Conservation (phyloP, 2,888 invertebrate genomes). For the Prosapia bicincta region DNA sequence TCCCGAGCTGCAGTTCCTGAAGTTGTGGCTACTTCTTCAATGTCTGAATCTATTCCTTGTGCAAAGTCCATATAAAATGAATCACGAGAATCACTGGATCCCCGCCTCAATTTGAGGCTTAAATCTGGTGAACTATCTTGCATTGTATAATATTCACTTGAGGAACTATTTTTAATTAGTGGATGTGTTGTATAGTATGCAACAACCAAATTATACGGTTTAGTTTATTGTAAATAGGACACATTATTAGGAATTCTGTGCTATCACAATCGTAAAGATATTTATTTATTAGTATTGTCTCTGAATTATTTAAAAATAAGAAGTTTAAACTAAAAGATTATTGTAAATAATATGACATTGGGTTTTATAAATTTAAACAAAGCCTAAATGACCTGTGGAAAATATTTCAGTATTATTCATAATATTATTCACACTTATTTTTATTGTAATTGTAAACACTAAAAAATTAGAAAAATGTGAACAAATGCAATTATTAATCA, state of each 20-base stretch:
- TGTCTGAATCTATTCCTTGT: conserved; percentile 83
- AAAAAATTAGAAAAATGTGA: too few relatives aligned
- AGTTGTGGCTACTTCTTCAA: conserved; percentile 75
- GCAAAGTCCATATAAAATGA: conserved; percentile 90
- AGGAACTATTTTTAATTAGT: neutral
- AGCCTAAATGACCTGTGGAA: too few relatives aligned
- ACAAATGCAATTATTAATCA: too few relatives aligned
- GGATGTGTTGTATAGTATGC: neutral
- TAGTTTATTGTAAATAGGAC: neutral
- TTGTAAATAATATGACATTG: too few relatives aligned
- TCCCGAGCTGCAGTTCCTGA: conserved; percentile 35
- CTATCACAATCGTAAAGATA: neutral
- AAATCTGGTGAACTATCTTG: conserved; percentile 83
- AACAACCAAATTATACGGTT: neutral
- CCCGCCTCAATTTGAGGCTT: conserved; percentile 78
- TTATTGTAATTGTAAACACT: too few relatives aligned
- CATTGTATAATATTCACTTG: conserved; percentile 42
- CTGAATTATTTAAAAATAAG: too few relatives aligned
- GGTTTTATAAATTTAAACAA: too few relatives aligned
- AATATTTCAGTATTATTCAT: too few relatives aligned
- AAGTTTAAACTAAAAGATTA: too few relatives aligned
- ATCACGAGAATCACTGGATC: conserved; percentile 82
- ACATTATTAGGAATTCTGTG: neutral
- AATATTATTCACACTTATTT: too few relatives aligned
- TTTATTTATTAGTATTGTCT: neutral